These are phyloP conservation scores for Amitus sp. DNA, from an alignment of 2,888 invertebrate species.

Conservation along the genomic window DNA sequence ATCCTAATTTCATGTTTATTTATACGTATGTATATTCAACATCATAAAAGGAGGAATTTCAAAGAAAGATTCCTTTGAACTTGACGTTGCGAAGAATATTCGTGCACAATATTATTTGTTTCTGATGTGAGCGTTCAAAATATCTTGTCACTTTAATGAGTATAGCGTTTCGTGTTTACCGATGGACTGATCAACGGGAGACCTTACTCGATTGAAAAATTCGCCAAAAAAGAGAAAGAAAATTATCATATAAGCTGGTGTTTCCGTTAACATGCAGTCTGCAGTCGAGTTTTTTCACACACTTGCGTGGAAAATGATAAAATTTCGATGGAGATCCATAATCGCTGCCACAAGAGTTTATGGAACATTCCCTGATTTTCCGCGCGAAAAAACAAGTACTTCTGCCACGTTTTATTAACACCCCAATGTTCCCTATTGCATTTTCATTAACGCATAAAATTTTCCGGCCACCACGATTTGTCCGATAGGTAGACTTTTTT, in stretches of 20 bases:
- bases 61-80: constrained; percentile 35
- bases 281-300: constrained; percentile 23
- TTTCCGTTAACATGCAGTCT: constrained; percentile 29
- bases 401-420: constrained; percentile 25
- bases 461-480: constrained; percentile 48
- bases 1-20: constrained; percentile 26
- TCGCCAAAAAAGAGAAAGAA: neutral
- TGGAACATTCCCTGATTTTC: neutral
- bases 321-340: neutral
- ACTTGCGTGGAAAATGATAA: constrained; percentile 33
- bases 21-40: constrained; percentile 32
- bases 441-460: constrained; percentile 28
- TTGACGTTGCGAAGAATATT: constrained; percentile 37
- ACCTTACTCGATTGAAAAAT: constrained; percentile 1
- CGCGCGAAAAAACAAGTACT: constrained; percentile 29
- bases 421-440: constrained; percentile 15
- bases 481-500: constrained; percentile 47
- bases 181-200: constrained; percentile 24
- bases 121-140: constrained; percentile 33
- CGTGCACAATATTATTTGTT: constrained; percentile 37
- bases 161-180: constrained; percentile 6
- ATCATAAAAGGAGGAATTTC: constrained; percentile 34
- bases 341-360: neutral
- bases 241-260: constrained; percentile 29
- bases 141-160: constrained; percentile 13